phyloP scores from a whole-genome alignment of 2,113 vertebrate species.

The Gadus macrocephalus region DNA sequence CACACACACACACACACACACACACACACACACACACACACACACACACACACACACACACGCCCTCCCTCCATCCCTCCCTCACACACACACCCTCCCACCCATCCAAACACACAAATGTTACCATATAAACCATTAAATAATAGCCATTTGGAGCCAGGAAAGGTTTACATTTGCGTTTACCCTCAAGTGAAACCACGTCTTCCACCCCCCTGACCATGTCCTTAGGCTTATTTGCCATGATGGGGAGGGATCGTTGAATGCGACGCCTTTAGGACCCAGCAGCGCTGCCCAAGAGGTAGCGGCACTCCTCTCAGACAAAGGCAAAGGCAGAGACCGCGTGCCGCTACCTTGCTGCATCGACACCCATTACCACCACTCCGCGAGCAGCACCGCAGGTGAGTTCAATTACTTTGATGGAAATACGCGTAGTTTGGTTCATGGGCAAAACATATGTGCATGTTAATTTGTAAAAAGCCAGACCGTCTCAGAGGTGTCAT shows the following conservation, averaged over 20 bases:
- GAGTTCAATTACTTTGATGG: no score
- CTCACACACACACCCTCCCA: neutral
- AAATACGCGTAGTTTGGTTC: no score
- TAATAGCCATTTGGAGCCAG: no score
- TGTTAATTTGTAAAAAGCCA: neutral
- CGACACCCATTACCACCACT: constrained; percentile 59
- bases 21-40: neutral
- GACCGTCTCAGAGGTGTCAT: neutral
- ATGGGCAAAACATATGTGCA: no score
- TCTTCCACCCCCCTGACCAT: constrained; percentile 25
- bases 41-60: no score
- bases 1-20: constrained; percentile 5
- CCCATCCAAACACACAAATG: no score
- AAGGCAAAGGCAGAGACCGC: constrained; percentile 66
- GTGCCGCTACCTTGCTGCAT: constrained; percentile 68
- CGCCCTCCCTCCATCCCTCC: no score
- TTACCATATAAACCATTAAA: no score
- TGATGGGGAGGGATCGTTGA: constrained; percentile 50
- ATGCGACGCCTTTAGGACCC: constrained; percentile 71
- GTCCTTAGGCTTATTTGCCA: no score
- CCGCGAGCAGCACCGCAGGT: constrained; percentile 9
- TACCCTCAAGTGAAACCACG: no score
- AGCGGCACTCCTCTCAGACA: constrained; percentile 63
- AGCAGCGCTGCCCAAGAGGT: constrained; percentile 57
- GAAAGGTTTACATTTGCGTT: no score